Base-by-base conservation (phyloP, 2,888 invertebrate genomes). In the Hylaea fasciaria region DNA sequence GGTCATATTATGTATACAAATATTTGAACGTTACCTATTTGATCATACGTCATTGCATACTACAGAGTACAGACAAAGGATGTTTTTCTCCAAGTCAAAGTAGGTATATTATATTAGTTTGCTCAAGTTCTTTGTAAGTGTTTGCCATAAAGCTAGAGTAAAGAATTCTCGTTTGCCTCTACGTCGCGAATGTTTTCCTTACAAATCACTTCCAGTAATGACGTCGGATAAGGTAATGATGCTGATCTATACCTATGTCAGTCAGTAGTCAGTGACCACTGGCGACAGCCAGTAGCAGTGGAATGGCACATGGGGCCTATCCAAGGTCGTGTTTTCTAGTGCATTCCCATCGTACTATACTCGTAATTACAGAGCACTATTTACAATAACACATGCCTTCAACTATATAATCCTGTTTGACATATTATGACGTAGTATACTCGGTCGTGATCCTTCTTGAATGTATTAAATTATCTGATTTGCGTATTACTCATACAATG, bases 251-350 rank as follows among this genome's bases (percentile, higher is more conserved):
- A 52, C 22, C 51, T 53, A 51, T 17, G 44, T 59, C 37, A 40
- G 47, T 51, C n/a, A n/a, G n/a, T n/a, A n/a, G n/a, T n/a, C n/a
- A n/a, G n/a, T n/a, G n/a, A n/a, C n/a, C n/a, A 59, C 57, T 52
- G 51, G 16, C 43, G 51, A 14, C 43, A 43, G 43, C 55, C n/a
- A n/a, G n/a, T n/a, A n/a, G n/a, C n/a, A n/a, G 29, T 32, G 32
- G 32, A 32, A 10, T 10, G 7, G 46, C 62, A 58, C 57, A 69
- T 68, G 65, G 49, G 56, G 55, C 39, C 50, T 59, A 22, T 12
- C 32, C 57, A 62, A 72, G 70, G 69, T 70, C n/a, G n/a, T 64
- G 71, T 55, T 71, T 74, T 72, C 74, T 72, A 70, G 72, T 76
- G 75, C 69, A 74, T 74, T 77, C 71, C 72, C 77, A 72, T 71